Evolutionary conservation across 2,797 vertebrate species (phyloP), one percentile per base, ranked within the genome.

Genomic region (Chelonia mydas): DNA sequence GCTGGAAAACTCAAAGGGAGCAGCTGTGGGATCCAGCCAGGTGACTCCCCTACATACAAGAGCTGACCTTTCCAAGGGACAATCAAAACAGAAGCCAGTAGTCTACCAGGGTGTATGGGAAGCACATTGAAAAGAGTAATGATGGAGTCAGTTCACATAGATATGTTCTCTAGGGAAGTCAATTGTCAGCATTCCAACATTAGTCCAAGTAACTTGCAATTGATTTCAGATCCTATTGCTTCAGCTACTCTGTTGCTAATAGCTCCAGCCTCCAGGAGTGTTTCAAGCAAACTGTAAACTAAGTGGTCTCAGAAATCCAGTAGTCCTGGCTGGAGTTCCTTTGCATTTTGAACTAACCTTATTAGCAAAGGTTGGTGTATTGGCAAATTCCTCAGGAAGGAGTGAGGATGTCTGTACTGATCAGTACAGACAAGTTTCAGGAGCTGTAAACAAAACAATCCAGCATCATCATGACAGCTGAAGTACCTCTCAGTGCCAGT

Each of bases 401-500:
- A 86, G 15, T 33, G 11, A 37, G 4, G 33, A 8, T 83, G 17
- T 33, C 33, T 50, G 21, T 72, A 47, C 78, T 65, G 6, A 61
- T 93, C 50, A 84, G 49, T 77, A 11, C 41, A 87, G 90, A 93
- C 84, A 65, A 89, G 81, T n/a, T 81, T 87, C 49, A 51, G 61
- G 83, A 83, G 59, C 57, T 86, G 80, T 92, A 94, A 94, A 92
- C 81, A 92, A 91, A 90, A 84, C 49, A 84, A 21, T 28, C 72
- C 89, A 76, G 1, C 33, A 7, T 50, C 28, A 59, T 85, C 25
- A 50, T 81, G 76, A 86, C 93, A 84, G 76, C 83, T 53, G 84
- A 59, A 80, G 47, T 11, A 12, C 57, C 86, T 53, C 61, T 88
- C 86, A 7, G 23, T 84, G 81, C 78, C 49, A 87, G 0, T 10